Base-by-base conservation (phyloP, 2,888 invertebrate genomes). In the Troglohyphantes excavatus region DNA sequence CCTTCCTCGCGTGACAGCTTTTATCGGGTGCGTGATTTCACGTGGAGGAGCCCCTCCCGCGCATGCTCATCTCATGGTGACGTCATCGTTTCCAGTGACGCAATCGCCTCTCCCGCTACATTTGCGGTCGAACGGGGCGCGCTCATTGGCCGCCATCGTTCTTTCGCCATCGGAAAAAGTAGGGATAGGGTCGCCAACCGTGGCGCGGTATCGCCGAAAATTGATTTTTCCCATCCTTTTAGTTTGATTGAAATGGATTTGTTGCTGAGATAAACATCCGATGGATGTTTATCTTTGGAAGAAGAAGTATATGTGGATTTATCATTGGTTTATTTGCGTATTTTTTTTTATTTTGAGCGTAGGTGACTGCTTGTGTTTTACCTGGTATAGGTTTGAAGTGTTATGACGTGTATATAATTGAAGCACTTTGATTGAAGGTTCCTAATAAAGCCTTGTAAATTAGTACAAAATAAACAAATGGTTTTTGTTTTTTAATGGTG, bases 71-170 rank as follows among this genome's bases (percentile, higher is more conserved):
- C 81, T 81, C 46, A 46, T 29, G 29, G 43, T 46, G 68, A 70
- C 61, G 73, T 87, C 81, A 79, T 79, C 63, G 61, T 67, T 33
- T 21, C 21, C 19, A 72, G 79, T 87, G 73, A 73, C 73, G 81
- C 73, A 81, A 87, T 75, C 73, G 65, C 23, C 70, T 75, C 72
- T 75, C 78, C 87, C 87, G 87, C 87, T 87, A 87, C 87, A 87
- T 81, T 87, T 87, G 87, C 87, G 87, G 87, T 87, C 73, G 72
- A 63, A 81, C 63, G 87, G 43, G 59, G 87, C 11, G 39, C 72
- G 72, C 87, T 67, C 63, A 87, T 87, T 87, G 87, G 87, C 26
- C 21, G 82, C 70, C 70, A 72, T 82, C 68, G 46, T 29, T 67
- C 70, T 78, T 27, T 73, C 53, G 63, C 68, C 33, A 76, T 81